Evolutionary conservation across 2,113 vertebrate genomes (phyloP), one percentile per base, ranked within the genome.

Genomic region (Ramphastos sulfuratus): DNA sequence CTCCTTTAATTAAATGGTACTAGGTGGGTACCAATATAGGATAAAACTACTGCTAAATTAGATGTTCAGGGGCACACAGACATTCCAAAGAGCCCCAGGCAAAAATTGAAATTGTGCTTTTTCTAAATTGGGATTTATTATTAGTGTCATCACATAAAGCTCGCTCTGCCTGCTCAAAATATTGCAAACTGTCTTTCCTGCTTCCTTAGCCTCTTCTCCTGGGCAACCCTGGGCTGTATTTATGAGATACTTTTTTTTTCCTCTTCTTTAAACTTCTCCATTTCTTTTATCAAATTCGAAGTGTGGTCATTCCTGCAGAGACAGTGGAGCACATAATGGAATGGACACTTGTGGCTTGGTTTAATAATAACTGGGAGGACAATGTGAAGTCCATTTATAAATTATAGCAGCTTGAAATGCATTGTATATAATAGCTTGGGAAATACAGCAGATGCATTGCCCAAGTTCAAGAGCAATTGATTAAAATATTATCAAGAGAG

Each of bases 401-500:
- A 80, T 89, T 82, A 80, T 21, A 84, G 37, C 66, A 67, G 42
- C 39, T 82, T 80, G 92, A 87, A 92, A 93, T 54, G 31, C 25
- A 12, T 63, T 52, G 31, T 71, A 31, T 91, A 4, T 77, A 84
- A 67, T 39, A 82, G 72, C 89, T 89, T 79, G 85, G 89, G 87
- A 96, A 93, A 92, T 93, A 83, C 18, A 87, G 69, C 30, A 87
- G 82, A 87, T 39, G 8, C 52, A 82, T 89, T 74, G 71, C 72
- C 31, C 48, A 30, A 82, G 82, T 93, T 92, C 85, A 93, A 87
- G 75, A 82, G 56, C 87, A 87, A 79, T 92, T 91, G 85, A 94
- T 93, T 92, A 94, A 92, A 93, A 91, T 83, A 56, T 78, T 81
- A 7, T 91, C 78, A 64, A 92, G 84, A 93, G 92, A 87, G 81